A percentile compares a stretch with the other conserved stretches of the same genome.
Conservation (phyloP, 1,140 invertebrate genomes). For the Philopotamus ludificatus region DNA sequence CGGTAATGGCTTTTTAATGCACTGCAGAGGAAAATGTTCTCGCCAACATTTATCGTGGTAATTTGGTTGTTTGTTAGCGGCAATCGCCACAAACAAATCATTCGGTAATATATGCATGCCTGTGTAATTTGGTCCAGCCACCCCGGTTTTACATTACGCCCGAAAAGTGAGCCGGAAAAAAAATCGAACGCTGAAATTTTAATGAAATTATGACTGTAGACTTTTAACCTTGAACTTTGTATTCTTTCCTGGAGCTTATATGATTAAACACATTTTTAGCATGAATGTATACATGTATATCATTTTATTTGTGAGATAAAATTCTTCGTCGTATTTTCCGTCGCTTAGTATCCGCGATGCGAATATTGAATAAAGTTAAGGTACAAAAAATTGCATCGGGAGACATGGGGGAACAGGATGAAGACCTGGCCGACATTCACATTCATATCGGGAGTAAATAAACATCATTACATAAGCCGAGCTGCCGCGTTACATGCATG, state of each 20-base stretch:
- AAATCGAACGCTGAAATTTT: too few relatives aligned
- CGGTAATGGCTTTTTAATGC: slow-evolving; percentile 32
- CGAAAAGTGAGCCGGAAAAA: too few relatives aligned
- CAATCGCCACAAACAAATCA: slow-evolving; percentile 29
- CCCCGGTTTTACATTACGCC: neutral
- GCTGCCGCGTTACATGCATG: too few relatives aligned
- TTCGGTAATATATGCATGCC: neutral
- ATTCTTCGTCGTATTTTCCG: too few relatives aligned
- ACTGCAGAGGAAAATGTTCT: slow-evolving; percentile 24
- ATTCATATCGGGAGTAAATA: slow-evolving; percentile 36
- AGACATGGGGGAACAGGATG: neutral
- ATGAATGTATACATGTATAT: too few relatives aligned
- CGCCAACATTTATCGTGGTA: slow-evolving; percentile 25
- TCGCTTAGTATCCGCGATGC: too few relatives aligned
- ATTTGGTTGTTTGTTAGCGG: slow-evolving; percentile 25
- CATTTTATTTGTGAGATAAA: too few relatives aligned
- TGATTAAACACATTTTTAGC: too few relatives aligned
- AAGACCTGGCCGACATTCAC: slow-evolving; percentile 13
- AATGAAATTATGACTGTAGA: too few relatives aligned
- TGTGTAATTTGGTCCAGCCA: neutral
- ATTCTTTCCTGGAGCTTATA: too few relatives aligned
- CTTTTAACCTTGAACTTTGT: too few relatives aligned
- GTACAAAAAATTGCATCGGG: too few relatives aligned
- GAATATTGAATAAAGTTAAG: slow-evolving; percentile 19
- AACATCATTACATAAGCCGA: slow-evolving; percentile 32